Percentiles rank a stretch among this genome's conserved stretches.
Evolutionary conservation across 2,888 invertebrate genomes (phyloP).

Genomic region (Megamerina dolium): DNA sequence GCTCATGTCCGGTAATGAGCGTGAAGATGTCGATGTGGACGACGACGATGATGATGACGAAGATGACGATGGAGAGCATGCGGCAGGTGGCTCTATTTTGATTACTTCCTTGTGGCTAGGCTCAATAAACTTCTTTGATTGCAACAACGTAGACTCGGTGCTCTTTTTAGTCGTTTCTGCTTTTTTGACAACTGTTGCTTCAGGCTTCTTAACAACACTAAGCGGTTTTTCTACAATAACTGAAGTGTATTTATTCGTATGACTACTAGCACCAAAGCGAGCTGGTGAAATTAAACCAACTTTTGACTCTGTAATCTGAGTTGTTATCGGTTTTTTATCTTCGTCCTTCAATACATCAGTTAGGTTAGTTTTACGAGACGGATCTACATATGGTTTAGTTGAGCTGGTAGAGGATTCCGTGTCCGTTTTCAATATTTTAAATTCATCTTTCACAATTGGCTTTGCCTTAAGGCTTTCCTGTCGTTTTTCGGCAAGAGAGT

Average conservation of each 20-base stretch:
- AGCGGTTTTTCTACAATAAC: slow-evolving; percentile 39
- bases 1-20: slow-evolving; percentile 38
- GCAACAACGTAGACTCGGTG: slow-evolving; percentile 5
- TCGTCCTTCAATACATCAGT: slow-evolving; percentile 20
- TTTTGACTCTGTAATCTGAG: slow-evolving; percentile 20
- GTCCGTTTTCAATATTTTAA: slow-evolving; percentile 7
- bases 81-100: slow-evolving; percentile 34
- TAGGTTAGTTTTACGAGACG: no score
- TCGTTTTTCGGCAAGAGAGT: slow-evolving; percentile 33
- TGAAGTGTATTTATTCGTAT: slow-evolving; percentile 30
- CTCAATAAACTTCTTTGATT: slow-evolving; percentile 30
- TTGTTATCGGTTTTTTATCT: slow-evolving; percentile 19
- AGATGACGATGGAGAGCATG: slow-evolving; percentile 33
- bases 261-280: slow-evolving; percentile 20
- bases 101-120: slow-evolving; percentile 32
- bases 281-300: slow-evolving; percentile 27
- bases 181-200: slow-evolving; percentile 18
- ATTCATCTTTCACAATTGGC: slow-evolving; percentile 24
- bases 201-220: slow-evolving; percentile 20
- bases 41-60: slow-evolving; percentile 38
- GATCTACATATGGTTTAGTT: no score
- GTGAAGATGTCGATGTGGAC: slow-evolving; percentile 26
- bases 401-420: not conserved
- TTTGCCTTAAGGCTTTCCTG: slow-evolving; percentile 34
- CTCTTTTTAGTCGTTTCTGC: slow-evolving; percentile 20